A percentile compares a stretch with the other conserved stretches of the same genome.
Conservation (phyloP, 2,797 vertebrate genomes). For the Mormyrus proboscirostris region DNA sequence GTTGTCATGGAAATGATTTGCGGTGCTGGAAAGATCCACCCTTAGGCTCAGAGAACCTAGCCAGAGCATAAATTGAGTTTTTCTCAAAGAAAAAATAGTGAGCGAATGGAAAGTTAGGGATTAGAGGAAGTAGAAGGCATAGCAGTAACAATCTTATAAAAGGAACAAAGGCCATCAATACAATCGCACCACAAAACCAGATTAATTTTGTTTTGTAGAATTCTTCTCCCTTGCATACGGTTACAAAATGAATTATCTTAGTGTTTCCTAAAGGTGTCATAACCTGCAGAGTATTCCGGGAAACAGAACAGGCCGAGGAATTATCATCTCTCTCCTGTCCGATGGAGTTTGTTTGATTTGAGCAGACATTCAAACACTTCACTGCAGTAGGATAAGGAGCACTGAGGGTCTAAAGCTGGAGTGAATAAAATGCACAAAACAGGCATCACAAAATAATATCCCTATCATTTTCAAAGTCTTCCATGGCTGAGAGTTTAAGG, state of each 20-base stretch:
- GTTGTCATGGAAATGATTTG: constrained; percentile 60
- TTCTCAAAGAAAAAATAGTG: constrained; percentile 62
- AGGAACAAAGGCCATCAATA: constrained; percentile 57
- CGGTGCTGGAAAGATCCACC: constrained; percentile 43
- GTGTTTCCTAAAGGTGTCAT: constrained; percentile 37
- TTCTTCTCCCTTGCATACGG: constrained; percentile 49
- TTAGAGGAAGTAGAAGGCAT: constrained; percentile 38
- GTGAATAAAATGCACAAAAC: background rate
- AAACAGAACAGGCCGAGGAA: background rate
- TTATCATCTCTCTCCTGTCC: background rate
- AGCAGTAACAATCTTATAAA: constrained; percentile 49
- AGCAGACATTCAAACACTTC: constrained; percentile 3
- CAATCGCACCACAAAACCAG: constrained; percentile 64
- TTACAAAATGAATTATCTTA: constrained; percentile 52
- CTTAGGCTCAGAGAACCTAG: constrained; percentile 54
- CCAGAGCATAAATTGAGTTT: constrained; percentile 67
- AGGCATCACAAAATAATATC: background rate
- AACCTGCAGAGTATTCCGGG: background rate
- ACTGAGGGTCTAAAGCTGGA: background rate
- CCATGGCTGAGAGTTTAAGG: background rate
- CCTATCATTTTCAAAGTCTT: background rate
- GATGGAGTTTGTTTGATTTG: background rate
- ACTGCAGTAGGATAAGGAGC: background rate
- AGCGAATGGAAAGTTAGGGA: constrained; percentile 49
- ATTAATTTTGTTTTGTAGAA: constrained; percentile 65